phyloP scores from a whole-genome alignment of 2,888 invertebrate species.

The Drosophila anomalipes region DNA sequence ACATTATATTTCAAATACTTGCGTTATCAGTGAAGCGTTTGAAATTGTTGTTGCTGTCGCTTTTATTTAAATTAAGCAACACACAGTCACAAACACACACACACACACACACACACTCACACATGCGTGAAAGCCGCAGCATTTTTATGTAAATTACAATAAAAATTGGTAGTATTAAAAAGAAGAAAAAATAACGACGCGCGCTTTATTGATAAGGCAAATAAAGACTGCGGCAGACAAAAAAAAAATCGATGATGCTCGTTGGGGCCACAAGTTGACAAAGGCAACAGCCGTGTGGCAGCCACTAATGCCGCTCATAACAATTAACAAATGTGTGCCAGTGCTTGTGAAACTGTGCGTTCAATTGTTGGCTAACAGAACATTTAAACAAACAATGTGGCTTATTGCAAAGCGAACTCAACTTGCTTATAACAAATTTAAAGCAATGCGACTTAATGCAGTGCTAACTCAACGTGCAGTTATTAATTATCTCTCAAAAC shows the following conservation, averaged over 20 bases:
- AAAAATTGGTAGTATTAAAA: constrained; percentile 56
- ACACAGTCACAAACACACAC: constrained; percentile 16
- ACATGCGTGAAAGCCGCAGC: constrained; percentile 43
- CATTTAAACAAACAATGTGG: not conserved
- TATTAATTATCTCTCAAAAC: not conserved
- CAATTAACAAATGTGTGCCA: constrained; percentile 34
- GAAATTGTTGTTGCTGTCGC: constrained; percentile 42
- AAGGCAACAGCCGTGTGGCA: constrained; percentile 28
- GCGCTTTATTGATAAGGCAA: constrained; percentile 59
- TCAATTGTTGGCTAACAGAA: not conserved
- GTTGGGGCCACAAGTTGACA: constrained; percentile 24
- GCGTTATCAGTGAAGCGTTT: constrained; percentile 67
- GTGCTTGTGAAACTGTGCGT: not conserved
- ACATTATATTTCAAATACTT: constrained; percentile 52
- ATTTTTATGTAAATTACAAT: constrained; percentile 73
- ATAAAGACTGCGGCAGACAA: constrained; percentile 3
- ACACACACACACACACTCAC: constrained; percentile 11
- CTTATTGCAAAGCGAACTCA: not conserved
- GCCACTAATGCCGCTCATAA: constrained; percentile 19
- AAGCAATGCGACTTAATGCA: not conserved
- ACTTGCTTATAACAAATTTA: not conserved
- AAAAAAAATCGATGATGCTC: constrained; percentile 13
- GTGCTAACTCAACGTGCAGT: not conserved
- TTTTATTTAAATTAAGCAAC: constrained; percentile 78
- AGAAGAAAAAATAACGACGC: constrained; percentile 11